phyloP scores from a whole-genome alignment of 2,888 invertebrate genomes.

The Zaprionus obscuricornis region DNA sequence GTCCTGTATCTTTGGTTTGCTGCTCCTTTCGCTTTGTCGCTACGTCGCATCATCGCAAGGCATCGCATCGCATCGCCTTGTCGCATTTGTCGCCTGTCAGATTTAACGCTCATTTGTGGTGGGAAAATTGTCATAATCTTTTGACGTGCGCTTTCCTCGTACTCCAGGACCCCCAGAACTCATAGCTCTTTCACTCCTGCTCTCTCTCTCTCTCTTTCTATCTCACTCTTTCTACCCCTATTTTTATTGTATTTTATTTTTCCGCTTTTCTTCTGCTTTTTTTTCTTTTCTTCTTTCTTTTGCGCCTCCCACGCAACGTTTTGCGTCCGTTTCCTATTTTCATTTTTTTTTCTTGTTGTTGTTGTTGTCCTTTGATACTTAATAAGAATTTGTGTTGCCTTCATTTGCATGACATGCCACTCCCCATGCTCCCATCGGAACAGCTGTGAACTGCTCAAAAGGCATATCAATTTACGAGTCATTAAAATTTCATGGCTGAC shows the following conservation, averaged over 20 bases:
- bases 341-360: conserved; percentile 7
- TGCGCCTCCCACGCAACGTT: conserved; percentile 1
- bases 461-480: conserved; percentile 77
- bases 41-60: not conserved
- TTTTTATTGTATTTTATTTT: conserved; percentile 18
- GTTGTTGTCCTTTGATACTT: conserved; percentile 68
- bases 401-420: conserved; percentile 59
- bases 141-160: conserved; percentile 72
- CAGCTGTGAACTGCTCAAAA: conserved; percentile 53
- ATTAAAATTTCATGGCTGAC: conserved; percentile 77
- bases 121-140: conserved; percentile 82
- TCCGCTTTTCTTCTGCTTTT: conserved; percentile 24
- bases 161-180: not conserved
- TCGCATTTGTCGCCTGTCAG: conserved; percentile 60
- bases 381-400: conserved; percentile 67
- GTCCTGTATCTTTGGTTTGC: conserved; percentile 11
- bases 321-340: not conserved
- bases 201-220: conserved; percentile 3
- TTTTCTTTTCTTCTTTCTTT: conserved; percentile 14
- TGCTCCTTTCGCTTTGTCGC: conserved; percentile 53
- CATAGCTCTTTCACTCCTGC: not conserved
- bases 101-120: conserved; percentile 79
- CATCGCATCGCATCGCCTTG: too few relatives aligned
- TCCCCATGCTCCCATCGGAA: not conserved
- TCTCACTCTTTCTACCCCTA: conserved; percentile 27